These are phyloP conservation scores for Leptopilina myrica DNA, from an alignment of 2,888 invertebrate species.

Conservation along the genomic window DNA sequence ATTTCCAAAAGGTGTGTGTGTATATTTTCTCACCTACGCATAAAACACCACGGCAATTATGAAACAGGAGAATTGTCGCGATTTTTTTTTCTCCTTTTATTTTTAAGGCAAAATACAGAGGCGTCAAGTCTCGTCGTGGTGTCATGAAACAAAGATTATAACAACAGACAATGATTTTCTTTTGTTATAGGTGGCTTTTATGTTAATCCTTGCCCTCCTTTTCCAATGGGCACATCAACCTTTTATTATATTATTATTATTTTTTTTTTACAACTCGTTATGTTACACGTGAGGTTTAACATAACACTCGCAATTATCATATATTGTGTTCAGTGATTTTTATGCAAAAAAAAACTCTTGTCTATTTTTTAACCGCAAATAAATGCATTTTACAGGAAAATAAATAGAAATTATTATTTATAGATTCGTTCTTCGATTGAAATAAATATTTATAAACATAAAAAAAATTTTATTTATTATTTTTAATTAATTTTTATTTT, in stretches of 20 bases:
- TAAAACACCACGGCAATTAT: constrained; percentile 18
- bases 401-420: too few relatives aligned
- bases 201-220: constrained; percentile 50
- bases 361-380: too few relatives aligned
- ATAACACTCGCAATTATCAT: not conserved
- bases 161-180: constrained; percentile 28
- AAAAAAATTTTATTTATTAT: too few relatives aligned
- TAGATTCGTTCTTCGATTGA: too few relatives aligned
- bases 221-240: constrained; percentile 35
- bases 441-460: too few relatives aligned
- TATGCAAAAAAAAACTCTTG: not conserved
- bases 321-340: not conserved
- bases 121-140: constrained; percentile 49
- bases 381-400: too few relatives aligned
- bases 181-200: constrained; percentile 35
- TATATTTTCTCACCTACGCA: constrained; percentile 38
- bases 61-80: constrained; percentile 42
- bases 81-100: constrained; percentile 32
- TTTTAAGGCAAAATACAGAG: constrained; percentile 47
- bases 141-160: constrained; percentile 42
- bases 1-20: too few relatives aligned
- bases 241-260: constrained; percentile 9
- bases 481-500: too few relatives aligned
- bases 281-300: not conserved
- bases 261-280: not conserved